A percentile compares a stretch with the other conserved stretches of the same genome.
phyloP scores from a whole-genome alignment of 2,797 vertebrate species.

The Clarias fuscus region DNA sequence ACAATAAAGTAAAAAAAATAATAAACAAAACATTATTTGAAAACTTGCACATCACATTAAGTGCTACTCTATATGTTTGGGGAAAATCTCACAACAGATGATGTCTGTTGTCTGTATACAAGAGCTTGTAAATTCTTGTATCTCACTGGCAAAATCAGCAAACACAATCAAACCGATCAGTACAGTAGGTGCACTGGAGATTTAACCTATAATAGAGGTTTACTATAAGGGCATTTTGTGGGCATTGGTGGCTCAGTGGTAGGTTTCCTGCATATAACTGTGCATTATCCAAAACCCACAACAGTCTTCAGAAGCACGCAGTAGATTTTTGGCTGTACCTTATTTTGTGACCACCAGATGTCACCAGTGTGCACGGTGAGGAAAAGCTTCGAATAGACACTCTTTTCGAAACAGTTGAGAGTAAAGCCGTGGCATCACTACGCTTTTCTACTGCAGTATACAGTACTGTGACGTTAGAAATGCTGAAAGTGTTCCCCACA shows the following conservation, averaged over 20 bases:
- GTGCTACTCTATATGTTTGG: no score
- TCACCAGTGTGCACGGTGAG: background rate
- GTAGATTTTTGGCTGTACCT: background rate
- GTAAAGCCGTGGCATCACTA: background rate
- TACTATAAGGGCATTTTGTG: background rate
- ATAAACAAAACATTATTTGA: no score
- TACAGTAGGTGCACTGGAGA: background rate
- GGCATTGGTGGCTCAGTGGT: no score
- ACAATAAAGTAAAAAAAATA: no score
- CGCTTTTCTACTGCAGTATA: background rate
- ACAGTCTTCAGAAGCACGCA: background rate
- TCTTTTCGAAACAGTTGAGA: background rate
- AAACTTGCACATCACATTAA: no score
- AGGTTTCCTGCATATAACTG: no score
- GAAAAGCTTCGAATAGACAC: background rate
- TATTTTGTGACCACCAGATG: slow-evolving; percentile 14
- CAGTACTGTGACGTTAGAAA: background rate
- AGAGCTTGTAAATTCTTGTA: no score
- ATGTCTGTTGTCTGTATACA: no score
- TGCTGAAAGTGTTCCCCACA: background rate
- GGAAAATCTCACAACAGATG: no score
- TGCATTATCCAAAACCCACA: background rate
- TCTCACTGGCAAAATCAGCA: slow-evolving; percentile 56
- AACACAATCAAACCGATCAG: background rate
- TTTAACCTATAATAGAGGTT: background rate